phyloP scores from a whole-genome alignment of 2,888 invertebrate genomes.

The Agrypnus murinus region DNA sequence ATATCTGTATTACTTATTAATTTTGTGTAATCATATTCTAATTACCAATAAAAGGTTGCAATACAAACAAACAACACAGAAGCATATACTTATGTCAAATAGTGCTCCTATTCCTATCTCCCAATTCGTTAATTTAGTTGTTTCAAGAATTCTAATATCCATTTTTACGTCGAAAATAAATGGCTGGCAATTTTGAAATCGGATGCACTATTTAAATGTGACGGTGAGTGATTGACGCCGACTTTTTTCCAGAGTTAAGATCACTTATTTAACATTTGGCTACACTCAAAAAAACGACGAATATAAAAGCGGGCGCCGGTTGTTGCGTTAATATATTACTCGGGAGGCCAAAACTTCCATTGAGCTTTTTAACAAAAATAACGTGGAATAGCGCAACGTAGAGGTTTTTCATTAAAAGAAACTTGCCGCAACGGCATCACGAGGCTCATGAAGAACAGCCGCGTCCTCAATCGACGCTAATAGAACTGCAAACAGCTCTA shows the following conservation, averaged over 20 bases:
- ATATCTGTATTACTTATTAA: too few species aligned
- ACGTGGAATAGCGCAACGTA: slow-evolving; percentile 1
- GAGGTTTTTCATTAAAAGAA: slow-evolving; percentile 44
- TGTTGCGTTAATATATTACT: slow-evolving; percentile 17
- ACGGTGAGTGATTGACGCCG: slow-evolving; percentile 4
- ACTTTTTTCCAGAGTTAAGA: not conserved
- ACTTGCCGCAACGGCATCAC: slow-evolving; percentile 34
- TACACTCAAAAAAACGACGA: not conserved
- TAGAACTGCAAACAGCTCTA: slow-evolving; percentile 45
- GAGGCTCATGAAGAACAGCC: slow-evolving; percentile 42
- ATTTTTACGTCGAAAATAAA: too few species aligned
- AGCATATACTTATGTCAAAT: too few species aligned
- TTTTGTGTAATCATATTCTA: too few species aligned
- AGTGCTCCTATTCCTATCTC: too few species aligned
- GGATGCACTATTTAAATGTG: not conserved
- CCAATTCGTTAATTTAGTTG: too few species aligned
- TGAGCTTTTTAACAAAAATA: slow-evolving; percentile 34
- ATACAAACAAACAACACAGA: too few species aligned
- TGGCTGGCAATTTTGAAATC: not conserved
- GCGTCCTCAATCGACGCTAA: slow-evolving; percentile 49
- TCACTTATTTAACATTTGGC: slow-evolving; percentile 17
- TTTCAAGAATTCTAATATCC: too few species aligned
- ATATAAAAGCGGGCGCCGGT: slow-evolving; percentile 8
- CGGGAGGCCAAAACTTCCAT: slow-evolving; percentile 16
- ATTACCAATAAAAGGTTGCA: too few species aligned